These are phyloP conservation scores for Ondatra zibethicus DNA, from an alignment of 2,113 vertebrate species.

Conservation along the genomic window DNA sequence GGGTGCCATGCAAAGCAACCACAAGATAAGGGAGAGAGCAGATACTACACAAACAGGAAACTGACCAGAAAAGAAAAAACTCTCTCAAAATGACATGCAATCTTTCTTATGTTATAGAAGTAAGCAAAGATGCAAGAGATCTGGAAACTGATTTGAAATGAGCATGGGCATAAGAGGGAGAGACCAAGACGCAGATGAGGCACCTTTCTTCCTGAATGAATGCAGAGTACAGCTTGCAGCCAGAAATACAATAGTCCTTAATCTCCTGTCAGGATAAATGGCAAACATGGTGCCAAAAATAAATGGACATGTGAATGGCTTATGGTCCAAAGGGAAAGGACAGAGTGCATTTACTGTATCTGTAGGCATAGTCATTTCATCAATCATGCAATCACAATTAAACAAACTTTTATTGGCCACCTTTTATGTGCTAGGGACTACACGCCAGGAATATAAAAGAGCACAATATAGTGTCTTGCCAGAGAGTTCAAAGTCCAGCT, in stretches of 20 bases:
- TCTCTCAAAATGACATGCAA: not conserved
- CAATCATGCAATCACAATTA: slow-evolving; percentile 13
- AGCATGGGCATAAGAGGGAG: not conserved
- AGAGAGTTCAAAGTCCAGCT: slow-evolving; percentile 42
- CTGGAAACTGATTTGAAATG: not conserved
- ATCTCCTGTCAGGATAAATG: not conserved
- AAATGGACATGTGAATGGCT: not conserved
- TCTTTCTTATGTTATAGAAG: not conserved
- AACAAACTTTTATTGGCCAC: not conserved
- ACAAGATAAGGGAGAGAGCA: not conserved
- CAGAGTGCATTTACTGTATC: not conserved
- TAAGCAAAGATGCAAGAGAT: not conserved
- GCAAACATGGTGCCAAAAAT: not conserved
- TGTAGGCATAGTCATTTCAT: not conserved
- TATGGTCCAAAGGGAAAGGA: no score
- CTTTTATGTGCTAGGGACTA: not conserved
- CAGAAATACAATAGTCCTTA: not conserved
- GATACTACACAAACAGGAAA: not conserved
- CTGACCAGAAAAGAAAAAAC: not conserved
- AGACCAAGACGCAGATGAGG: not conserved
- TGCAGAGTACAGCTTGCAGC: not conserved
- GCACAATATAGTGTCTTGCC: not conserved
- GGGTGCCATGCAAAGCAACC: not conserved
- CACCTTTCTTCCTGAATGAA: not conserved
- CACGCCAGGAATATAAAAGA: slow-evolving; percentile 11